Conservation (phyloP, 2,797 vertebrate genomes). For the Sebastes paucispinis region DNA sequence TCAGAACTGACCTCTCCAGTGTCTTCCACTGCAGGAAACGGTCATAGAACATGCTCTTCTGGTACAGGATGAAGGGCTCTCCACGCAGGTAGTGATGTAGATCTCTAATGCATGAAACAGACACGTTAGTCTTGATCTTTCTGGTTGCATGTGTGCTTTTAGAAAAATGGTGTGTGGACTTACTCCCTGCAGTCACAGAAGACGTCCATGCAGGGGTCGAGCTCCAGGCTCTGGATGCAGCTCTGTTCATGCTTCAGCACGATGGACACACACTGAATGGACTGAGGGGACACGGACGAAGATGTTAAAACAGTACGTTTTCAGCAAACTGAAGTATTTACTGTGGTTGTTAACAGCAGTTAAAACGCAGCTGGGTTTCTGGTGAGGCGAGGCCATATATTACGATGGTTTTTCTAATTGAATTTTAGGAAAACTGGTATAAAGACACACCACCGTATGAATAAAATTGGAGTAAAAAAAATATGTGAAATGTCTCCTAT, state of each 20-base stretch:
- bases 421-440: too few relatives aligned
- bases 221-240: conserved; percentile 72
- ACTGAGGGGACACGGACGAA: conserved; percentile 65
- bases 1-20: conserved; percentile 81
- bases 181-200: conserved; percentile 82
- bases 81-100: conserved; percentile 75
- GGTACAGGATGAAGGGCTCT: conserved; percentile 79
- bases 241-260: conserved; percentile 52
- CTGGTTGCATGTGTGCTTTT: too few relatives aligned
- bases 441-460: too few relatives aligned
- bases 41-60: conserved; percentile 85
- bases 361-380: background rate
- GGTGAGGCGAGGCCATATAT: too few relatives aligned
- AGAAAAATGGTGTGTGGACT: conserved; percentile 40
- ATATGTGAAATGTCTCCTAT: too few relatives aligned
- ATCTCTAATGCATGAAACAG: conserved; percentile 55
- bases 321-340: too few relatives aligned
- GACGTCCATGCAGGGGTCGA: conserved; percentile 73
- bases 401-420: too few relatives aligned
- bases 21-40: conserved; percentile 87
- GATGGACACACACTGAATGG: conserved; percentile 67
- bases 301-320: background rate
- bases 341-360: too few relatives aligned
- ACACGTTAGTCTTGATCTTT: background rate
- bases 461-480: too few relatives aligned